Evolutionary conservation across 2,888 invertebrate species (phyloP).

Genomic region (Helleia helle): DNA sequence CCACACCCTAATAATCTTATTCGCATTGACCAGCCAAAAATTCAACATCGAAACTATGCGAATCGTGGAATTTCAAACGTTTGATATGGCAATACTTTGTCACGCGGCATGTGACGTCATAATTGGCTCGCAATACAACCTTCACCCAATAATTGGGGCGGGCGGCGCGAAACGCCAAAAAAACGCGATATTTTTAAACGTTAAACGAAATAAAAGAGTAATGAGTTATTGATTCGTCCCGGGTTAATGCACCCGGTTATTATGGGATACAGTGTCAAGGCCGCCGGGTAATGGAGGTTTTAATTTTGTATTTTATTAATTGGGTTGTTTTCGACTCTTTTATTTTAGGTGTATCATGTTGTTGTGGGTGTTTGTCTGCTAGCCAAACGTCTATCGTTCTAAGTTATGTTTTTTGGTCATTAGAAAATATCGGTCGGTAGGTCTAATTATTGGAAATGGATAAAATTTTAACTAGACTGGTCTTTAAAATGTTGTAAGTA

Average conservation of each 20-base stretch:
- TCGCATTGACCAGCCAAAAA: no score
- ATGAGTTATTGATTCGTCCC: slow-evolving; percentile 43
- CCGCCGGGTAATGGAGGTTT: slow-evolving; percentile 26
- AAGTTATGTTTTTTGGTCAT: no score
- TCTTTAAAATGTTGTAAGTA: no score
- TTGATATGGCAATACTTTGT: slow-evolving; percentile 17
- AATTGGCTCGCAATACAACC: slow-evolving; percentile 33
- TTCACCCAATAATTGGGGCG: slow-evolving; percentile 44
- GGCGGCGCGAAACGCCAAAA: slow-evolving; percentile 33
- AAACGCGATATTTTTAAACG: slow-evolving; percentile 43
- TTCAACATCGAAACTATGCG: no score
- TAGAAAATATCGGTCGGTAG: no score
- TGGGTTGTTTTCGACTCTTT: slow-evolving; percentile 10
- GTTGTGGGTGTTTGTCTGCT: no score
- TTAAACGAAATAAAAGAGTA: slow-evolving; percentile 47
- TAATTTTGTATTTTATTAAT: slow-evolving; percentile 20
- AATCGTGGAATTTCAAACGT: neutral
- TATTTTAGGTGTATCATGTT: no score
- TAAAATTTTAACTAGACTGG: no score
- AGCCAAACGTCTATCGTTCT: no score
- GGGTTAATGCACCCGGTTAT: slow-evolving; percentile 35
- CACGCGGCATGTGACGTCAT: slow-evolving; percentile 29
- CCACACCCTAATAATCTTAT: no score
- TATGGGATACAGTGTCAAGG: slow-evolving; percentile 33
- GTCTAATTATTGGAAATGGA: no score